Evolutionary conservation across 2,888 invertebrate species (phyloP).

Genomic region (Drepana falcataria): DNA sequence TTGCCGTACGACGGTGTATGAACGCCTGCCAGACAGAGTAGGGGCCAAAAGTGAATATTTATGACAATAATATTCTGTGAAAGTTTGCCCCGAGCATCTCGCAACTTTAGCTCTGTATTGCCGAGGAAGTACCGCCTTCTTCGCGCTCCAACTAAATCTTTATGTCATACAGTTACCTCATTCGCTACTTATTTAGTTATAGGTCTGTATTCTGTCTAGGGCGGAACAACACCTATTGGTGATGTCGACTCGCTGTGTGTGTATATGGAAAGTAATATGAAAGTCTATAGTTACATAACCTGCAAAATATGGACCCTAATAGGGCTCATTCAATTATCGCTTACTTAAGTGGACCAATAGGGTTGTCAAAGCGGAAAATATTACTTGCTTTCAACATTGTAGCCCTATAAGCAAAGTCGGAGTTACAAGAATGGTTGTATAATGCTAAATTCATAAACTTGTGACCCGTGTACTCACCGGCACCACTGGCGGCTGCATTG

Average conservation of each 20-base stretch:
- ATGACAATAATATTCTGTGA: slow-evolving; percentile 41
- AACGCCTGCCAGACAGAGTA: slow-evolving; percentile 19
- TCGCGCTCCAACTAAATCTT: not conserved
- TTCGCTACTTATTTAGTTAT: not conserved
- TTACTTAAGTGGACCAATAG: not conserved
- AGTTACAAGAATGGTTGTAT: too few species aligned
- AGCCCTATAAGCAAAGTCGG: too few species aligned
- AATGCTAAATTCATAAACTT: too few species aligned
- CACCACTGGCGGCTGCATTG: too few species aligned
- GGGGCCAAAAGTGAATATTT: slow-evolving; percentile 37
- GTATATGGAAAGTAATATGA: not conserved
- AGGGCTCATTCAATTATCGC: not conserved
- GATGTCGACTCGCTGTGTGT: not conserved
- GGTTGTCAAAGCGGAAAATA: not conserved
- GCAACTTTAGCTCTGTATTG: slow-evolving; percentile 8
- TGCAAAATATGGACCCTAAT: not conserved
- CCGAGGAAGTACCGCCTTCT: slow-evolving; percentile 18
- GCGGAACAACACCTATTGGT: not conserved
- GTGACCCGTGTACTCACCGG: too few species aligned
- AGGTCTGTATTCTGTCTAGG: not conserved
- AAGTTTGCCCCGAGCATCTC: slow-evolving; percentile 39
- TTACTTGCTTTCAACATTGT: too few species aligned
- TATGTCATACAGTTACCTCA: not conserved
- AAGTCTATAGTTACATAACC: not conserved
- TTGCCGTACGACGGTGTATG: slow-evolving; percentile 26